Conservation (phyloP, 2,888 invertebrate species). For the Hemaris fuciformis region DNA sequence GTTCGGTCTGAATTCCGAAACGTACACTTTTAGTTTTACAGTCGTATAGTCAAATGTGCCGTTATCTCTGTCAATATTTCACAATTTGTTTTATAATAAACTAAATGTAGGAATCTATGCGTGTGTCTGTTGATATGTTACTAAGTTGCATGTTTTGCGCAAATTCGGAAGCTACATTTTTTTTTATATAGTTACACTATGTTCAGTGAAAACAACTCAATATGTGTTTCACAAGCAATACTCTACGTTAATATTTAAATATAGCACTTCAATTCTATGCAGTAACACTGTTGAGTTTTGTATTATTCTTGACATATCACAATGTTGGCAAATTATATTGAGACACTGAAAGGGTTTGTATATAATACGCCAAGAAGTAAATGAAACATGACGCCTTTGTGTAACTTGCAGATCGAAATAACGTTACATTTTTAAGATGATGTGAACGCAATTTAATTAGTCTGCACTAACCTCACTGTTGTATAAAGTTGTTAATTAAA, state of each 20-base stretch:
- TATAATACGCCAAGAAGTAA: constrained; percentile 13
- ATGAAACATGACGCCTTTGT: constrained; percentile 14
- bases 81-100: no score
- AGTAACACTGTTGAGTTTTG: not conserved
- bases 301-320: not conserved
- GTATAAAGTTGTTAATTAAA: constrained; percentile 18
- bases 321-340: not conserved
- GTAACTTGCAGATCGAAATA: constrained; percentile 42
- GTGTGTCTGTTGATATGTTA: no score
- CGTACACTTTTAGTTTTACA: no score
- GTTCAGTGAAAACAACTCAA: not conserved
- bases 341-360: not conserved
- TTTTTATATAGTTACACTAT: not conserved
- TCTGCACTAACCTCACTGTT: constrained; percentile 17
- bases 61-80: no score
- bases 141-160: not conserved
- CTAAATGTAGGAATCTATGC: no score
- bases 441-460: constrained; percentile 31
- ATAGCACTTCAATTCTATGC: not conserved
- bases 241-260: not conserved
- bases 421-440: constrained; percentile 34
- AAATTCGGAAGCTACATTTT: not conserved
- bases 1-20: no score
- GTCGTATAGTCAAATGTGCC: no score
- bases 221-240: not conserved